Evolutionary conservation across 2,888 invertebrate genomes (phyloP).

Genomic region (Metalampra italica): DNA sequence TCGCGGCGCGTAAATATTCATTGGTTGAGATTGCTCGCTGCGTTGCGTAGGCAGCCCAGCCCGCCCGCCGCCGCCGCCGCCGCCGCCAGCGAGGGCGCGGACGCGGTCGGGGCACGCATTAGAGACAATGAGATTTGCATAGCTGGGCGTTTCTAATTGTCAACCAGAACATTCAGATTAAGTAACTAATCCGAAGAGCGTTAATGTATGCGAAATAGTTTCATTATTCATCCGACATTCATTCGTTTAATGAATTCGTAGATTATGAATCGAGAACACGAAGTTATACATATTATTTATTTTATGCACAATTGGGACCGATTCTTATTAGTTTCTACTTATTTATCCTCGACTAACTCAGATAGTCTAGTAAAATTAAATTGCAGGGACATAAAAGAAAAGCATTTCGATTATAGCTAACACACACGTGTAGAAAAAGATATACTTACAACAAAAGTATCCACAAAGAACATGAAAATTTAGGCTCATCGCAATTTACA

Average conservation of each 20-base stretch:
- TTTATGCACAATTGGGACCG: background rate
- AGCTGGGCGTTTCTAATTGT: slow-evolving; percentile 69
- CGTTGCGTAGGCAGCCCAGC: slow-evolving; percentile 66
- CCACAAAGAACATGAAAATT: background rate
- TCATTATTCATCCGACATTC: slow-evolving; percentile 43
- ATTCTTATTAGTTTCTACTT: background rate
- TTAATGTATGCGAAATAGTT: slow-evolving; percentile 58
- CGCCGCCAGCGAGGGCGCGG: slow-evolving; percentile 31
- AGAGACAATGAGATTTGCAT: slow-evolving; percentile 76
- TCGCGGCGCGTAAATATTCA: slow-evolving; percentile 66
- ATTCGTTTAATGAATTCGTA: slow-evolving; percentile 36
- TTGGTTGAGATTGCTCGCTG: slow-evolving; percentile 50
- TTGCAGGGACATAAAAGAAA: background rate
- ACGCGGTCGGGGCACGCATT: slow-evolving; percentile 61
- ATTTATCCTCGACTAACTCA: background rate
- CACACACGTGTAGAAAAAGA: background rate
- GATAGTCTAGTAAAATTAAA: background rate
- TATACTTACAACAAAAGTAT: background rate
- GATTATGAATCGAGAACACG: slow-evolving; percentile 12
- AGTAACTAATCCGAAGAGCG: slow-evolving; percentile 53
- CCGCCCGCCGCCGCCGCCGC: slow-evolving; percentile 52
- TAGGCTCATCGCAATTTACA: background rate
- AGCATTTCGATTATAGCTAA: background rate
- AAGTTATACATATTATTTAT: background rate
- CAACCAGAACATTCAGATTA: slow-evolving; percentile 71